Conservation (phyloP, 2,113 vertebrate genomes). For the Percina caprodes region DNA sequence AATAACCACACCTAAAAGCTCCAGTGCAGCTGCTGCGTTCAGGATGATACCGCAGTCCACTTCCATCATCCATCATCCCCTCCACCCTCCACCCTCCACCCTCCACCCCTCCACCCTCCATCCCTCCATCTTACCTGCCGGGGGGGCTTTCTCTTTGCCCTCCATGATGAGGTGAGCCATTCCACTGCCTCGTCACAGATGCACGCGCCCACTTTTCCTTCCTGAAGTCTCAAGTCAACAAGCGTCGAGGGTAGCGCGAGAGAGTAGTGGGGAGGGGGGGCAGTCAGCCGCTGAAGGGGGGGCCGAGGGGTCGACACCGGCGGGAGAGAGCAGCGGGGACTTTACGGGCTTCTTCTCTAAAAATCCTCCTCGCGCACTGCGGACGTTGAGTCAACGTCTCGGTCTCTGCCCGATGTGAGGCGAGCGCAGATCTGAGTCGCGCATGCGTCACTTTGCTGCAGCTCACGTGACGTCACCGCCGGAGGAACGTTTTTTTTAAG, state of each 20-base stretch:
- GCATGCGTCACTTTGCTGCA: too few species aligned
- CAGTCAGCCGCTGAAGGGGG: slow-evolving; percentile 6
- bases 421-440: too few species aligned
- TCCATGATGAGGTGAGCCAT: slow-evolving; percentile 68
- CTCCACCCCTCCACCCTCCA: background rate
- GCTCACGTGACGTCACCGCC: slow-evolving; percentile 71
- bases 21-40: slow-evolving; percentile 63
- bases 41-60: slow-evolving; percentile 64
- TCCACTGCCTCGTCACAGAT: background rate
- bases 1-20: slow-evolving; percentile 76
- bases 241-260: slow-evolving; percentile 34
- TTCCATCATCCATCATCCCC: slow-evolving; percentile 60
- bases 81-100: slow-evolving; percentile 49
- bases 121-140: slow-evolving; percentile 62
- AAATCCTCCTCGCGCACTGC: slow-evolving; percentile 21
- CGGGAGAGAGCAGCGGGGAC: background rate
- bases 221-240: slow-evolving; percentile 19
- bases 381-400: slow-evolving; percentile 55
- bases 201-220: slow-evolving; percentile 3
- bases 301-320: slow-evolving; percentile 42
- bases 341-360: background rate
- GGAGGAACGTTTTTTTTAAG: slow-evolving; percentile 45
- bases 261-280: too few species aligned
- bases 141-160: slow-evolving; percentile 74
- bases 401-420: too few species aligned